Base-by-base conservation (phyloP, 1,140 invertebrate genomes). In the Temnothorax curvispinosus region DNA sequence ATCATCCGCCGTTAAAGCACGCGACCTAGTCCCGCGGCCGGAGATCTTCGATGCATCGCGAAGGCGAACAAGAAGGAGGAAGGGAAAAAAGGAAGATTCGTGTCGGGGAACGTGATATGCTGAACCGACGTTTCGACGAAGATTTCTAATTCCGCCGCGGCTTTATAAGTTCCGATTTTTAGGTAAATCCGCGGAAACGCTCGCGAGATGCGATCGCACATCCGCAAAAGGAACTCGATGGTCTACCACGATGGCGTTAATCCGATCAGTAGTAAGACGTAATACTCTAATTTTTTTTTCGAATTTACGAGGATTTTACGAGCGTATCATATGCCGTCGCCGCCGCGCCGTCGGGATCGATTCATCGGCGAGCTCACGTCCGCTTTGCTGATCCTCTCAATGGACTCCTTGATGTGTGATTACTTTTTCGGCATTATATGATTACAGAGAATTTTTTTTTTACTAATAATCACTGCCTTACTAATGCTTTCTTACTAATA, bases 231-330 rank as follows among this genome's bases (percentile, higher is more conserved):
- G n/a, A 54, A 54, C 50, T 69, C 50, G 38, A 41, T 27, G 78
- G 21, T 47, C 41, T 32, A 50, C 58, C 69, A 21, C 72, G 27
- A 60, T 13, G 52, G 13, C 69, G 18, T 84, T 84, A 84, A 84
- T 84, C 69, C 80, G 38, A 60, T 84, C 54, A 60, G 13, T 75
- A 41, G 38, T 50, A 71, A 81, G 52, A 58, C 47, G 21, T 44
- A 62, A 72, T 72, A 35, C 67, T 72, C 80, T 72, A 82, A 84
- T 84, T 84, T 74, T 47, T 47, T 21, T 27, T 35, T 7, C 38
- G 69, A 84, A 84, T 84, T 75, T 71, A 71, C 38, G 50, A 71
- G 78, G 47, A 21, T 81, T 81, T 81, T 75, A 74, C 56, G 54
- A 38, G 69, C 32, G n/a, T 82, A n/a, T 56, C 50, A 47, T 58